A percentile compares a stretch with the other conserved stretches of the same genome.
Evolutionary conservation across 2,888 invertebrate genomes (phyloP).

Genomic region (Tyria jacobaeae): DNA sequence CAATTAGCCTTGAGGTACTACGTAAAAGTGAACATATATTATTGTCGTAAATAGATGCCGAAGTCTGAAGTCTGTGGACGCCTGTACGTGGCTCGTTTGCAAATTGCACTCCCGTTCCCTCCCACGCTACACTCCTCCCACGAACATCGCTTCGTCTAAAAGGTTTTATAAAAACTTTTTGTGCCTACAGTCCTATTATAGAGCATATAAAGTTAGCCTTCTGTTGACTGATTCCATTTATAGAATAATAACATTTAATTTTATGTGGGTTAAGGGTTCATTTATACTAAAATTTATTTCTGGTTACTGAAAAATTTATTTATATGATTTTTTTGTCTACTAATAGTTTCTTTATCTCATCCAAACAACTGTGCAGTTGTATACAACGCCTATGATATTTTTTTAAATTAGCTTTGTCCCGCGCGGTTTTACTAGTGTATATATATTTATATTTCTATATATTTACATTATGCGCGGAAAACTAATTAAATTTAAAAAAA

Average conservation of each 20-base stretch:
- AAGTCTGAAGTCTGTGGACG: constrained; percentile 45
- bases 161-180: constrained; percentile 44
- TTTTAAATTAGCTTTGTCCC: too few species aligned
- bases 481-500: too few species aligned
- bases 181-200: constrained; percentile 22
- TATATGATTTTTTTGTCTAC: not conserved
- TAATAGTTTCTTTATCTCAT: not conserved
- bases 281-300: not conserved
- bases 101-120: constrained; percentile 32
- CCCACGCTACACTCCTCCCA: constrained; percentile 20
- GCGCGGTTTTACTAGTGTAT: too few species aligned
- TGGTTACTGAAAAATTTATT: too few species aligned
- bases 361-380: too few species aligned
- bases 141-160: constrained; percentile 38
- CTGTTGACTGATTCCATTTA: not conserved
- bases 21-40: constrained; percentile 44
- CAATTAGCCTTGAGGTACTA: constrained; percentile 12
- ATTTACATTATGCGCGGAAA: too few species aligned
- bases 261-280: not conserved
- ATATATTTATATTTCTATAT: too few species aligned
- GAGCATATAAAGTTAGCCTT: not conserved
- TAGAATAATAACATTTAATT: not conserved
- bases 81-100: constrained; percentile 58
- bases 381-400: too few species aligned
- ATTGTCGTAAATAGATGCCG: constrained; percentile 43